phyloP scores from a whole-genome alignment of 2,113 vertebrate species.

The Daubentonia madagascariensis region DNA sequence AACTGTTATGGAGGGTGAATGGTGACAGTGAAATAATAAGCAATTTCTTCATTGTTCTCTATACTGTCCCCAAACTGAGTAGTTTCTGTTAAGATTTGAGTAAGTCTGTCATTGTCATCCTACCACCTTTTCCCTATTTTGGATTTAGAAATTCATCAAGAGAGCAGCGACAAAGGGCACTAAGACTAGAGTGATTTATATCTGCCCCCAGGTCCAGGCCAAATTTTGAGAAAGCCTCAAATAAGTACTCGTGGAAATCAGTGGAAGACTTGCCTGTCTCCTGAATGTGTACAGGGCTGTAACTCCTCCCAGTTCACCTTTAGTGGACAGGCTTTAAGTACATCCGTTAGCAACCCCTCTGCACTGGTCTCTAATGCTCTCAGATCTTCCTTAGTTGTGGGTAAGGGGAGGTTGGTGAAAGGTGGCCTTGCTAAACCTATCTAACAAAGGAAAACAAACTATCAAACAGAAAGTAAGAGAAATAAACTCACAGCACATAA shows the following conservation, averaged over 20 bases:
- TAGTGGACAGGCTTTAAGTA: neutral
- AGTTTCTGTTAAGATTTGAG: too few relatives aligned
- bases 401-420: neutral
- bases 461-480: too few relatives aligned
- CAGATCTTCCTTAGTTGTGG: neutral
- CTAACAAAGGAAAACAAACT: too few relatives aligned
- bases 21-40: neutral
- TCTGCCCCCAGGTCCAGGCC: neutral
- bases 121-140: neutral
- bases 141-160: neutral
- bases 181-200: neutral
- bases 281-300: neutral
- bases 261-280: too few relatives aligned
- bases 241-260: neutral
- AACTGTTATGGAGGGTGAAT: neutral
- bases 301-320: neutral
- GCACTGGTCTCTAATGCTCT: neutral
- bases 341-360: neutral
- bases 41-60: neutral
- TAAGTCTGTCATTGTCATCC: neutral
- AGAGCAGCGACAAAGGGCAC: neutral
- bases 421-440: too few relatives aligned
- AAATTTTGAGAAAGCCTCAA: neutral
- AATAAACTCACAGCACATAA: too few relatives aligned
- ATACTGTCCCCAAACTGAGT: neutral